Evolutionary conservation across 2,113 vertebrate species (phyloP), one percentile per base, ranked within the genome.

Genomic region (Tenebrosternarchus preto): DNA sequence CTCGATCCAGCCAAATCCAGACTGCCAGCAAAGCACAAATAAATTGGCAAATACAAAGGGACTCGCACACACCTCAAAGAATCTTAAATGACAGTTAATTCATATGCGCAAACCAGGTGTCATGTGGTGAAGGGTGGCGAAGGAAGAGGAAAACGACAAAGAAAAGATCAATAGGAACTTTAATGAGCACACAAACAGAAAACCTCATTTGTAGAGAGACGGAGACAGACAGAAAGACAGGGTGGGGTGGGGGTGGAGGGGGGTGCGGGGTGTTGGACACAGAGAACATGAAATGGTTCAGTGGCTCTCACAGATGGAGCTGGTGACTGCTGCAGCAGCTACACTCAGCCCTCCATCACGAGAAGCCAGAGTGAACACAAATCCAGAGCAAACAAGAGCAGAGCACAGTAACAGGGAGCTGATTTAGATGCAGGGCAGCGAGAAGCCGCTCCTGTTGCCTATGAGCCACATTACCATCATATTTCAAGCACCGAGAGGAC

Each of bases 1-100:
- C 20, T 81, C 6, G 46, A 56, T 22, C 9, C 56, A 64, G 29
- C 63, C 75, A 77, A 76, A 82, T 0, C 59, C n/a, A 33, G 11
- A 36, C 68, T 64, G 50, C 33, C 59, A 73, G 43, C 36, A 77
- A 72, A 22, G 63, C 46, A 71, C 24, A 57, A 73, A 82, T 64
- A 24, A 64, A 29, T 71, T 64, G 24, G 29, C 73, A 61, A 57
- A 75, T 22, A 43, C n/a, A 63, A 61, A 27, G 73, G 27, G 22
- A 19, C 24, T 50, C 22, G 22, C 33, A 15, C 31, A 9, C 43
- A 60, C 33, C n/a, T 24, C 17, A 36, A 25, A 61, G 31, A 50
- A 46, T 63, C 27, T 24, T 63, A 64, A 63, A 64, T 31, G 27
- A 22, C 22, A 19, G 17, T 64, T 22, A n/a, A 66, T 16, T 39